Percentiles rank a stretch among this genome's conserved stretches.
Conservation (phyloP, 2,797 vertebrate genomes). For the Platyrinchus mystaceus region DNA sequence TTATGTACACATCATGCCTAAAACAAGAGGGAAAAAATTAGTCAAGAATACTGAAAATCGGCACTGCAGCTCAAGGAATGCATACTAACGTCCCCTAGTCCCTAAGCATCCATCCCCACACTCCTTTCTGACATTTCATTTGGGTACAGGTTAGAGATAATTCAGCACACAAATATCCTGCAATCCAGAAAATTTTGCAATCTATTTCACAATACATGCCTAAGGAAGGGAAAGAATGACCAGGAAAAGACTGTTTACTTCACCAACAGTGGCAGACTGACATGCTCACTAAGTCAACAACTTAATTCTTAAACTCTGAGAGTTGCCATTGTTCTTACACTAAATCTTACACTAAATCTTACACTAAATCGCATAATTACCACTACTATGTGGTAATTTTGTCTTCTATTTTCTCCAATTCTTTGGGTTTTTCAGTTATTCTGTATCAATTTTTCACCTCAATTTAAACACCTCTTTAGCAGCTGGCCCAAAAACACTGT, state of each 20-base stretch:
- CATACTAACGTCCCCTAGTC: rapidly evolving
- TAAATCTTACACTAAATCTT: background rate
- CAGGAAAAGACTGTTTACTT: background rate
- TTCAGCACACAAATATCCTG: background rate
- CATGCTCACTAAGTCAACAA: background rate
- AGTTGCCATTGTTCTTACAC: background rate
- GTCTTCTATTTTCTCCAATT: background rate
- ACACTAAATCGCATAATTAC: too few relatives aligned
- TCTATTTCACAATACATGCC: background rate
- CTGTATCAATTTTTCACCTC: background rate
- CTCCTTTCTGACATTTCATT: background rate
- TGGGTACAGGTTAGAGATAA: background rate
- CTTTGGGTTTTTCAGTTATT: background rate
- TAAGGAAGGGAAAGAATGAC: background rate
- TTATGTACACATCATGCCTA: background rate
- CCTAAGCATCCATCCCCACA: background rate
- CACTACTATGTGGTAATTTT: background rate
- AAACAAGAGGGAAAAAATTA: background rate
- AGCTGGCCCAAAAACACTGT: background rate
- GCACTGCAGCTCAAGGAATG: background rate
- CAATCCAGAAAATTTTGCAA: background rate
- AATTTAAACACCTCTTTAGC: background rate
- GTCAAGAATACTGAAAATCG: background rate
- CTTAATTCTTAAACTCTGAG: background rate
- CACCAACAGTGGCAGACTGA: background rate